Evolutionary conservation across 2,113 vertebrate genomes (phyloP), one percentile per base, ranked within the genome.

Genomic region (Pagrus major): DNA sequence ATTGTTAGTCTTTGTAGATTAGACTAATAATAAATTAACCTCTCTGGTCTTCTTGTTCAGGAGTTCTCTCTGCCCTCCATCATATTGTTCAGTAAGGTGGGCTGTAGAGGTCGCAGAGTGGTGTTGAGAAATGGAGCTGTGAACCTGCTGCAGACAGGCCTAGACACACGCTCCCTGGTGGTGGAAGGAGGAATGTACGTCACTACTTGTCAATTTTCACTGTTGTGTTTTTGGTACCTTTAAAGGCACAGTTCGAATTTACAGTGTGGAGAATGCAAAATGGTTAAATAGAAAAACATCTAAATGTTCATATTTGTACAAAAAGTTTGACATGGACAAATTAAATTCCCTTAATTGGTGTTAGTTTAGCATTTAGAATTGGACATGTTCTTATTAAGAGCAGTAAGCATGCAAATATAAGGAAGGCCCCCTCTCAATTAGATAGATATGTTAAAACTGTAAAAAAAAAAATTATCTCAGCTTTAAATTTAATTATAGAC

Each of bases 1-100:
- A 1, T 18, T 64, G 7, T 16, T 25, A 27, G 25, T 55, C 3
- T 2, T 6, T 29, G 20, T 41, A 35, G 9, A 20, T 12, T 21
- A 69, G 14, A 47, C 35, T 42, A 14, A 55, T 6, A 20, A 29
- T 18, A 35, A 42, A 31, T 2, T 4, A 0, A 12, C 8, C 14
- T 31, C 8, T 52, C 35, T 74, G 64, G 1, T 31, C 15, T 33
- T 69, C 2, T 65, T 3, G 15, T 51, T 2, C 88, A 99, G 98
- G 97, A 97, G 86, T 94, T 98, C 68, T 99, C 98, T 51, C 94
- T 98, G 61, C 96, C 98, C 3, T 93, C 92, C 73, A 94, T 99
- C 93, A 59, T 92, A 64, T 89, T 99, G 71, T 98, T 96, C 92
- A 96, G 94, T 86, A 97, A 97, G 92, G 90, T 63, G 72, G 92